A percentile compares a stretch with the other conserved stretches of the same genome.
Evolutionary conservation across 1,140 invertebrate genomes (phyloP).

Genomic region (Pentalonia nigronervosa): DNA sequence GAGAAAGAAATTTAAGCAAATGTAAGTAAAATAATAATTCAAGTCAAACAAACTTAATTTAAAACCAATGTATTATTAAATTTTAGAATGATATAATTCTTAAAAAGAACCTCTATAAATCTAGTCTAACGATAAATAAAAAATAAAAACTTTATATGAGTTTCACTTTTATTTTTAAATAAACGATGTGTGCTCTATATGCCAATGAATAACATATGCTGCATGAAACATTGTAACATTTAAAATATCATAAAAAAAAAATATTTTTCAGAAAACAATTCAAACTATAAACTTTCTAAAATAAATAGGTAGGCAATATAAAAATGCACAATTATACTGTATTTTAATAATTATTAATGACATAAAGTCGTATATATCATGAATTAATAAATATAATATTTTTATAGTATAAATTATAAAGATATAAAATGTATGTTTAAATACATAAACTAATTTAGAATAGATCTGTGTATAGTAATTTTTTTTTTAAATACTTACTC

Average conservation of each 20-base stretch:
- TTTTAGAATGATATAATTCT: background rate
- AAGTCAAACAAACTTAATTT: background rate
- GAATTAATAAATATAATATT: background rate
- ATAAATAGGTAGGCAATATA: background rate
- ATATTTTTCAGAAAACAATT: background rate
- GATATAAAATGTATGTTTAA: background rate
- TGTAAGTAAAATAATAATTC: background rate
- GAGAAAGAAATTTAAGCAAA: background rate
- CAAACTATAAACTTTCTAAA: background rate
- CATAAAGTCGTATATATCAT: background rate
- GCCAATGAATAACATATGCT: background rate
- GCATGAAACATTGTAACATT: background rate
- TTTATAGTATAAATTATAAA: background rate
- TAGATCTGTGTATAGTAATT: background rate
- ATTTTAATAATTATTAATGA: background rate
- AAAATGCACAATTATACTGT: background rate
- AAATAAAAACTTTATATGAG: background rate
- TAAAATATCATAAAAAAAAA: background rate
- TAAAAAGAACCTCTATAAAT: background rate
- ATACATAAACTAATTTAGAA: background rate
- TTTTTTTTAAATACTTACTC: background rate
- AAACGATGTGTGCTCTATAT: background rate
- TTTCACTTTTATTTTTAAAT: constrained; percentile 9
- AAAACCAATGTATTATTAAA: background rate
- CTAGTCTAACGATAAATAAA: background rate